Base-by-base conservation (phyloP, 2,888 invertebrate species). In the Ctena decussata region DNA sequence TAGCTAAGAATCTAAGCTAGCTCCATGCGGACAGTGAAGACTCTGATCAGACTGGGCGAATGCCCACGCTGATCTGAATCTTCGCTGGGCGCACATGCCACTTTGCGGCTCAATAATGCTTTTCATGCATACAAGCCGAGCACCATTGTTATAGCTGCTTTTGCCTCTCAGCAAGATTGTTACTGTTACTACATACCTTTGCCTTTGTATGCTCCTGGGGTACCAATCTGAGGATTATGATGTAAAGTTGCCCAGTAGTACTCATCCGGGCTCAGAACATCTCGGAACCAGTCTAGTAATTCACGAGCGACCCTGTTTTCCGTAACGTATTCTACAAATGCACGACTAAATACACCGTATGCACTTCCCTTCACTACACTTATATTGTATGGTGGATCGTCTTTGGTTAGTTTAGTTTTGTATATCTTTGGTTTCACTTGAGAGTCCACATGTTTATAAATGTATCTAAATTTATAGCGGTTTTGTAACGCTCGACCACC, bases 171-270 rank as follows among this genome's bases (percentile, higher is more conserved):
- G n/a, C n/a, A n/a, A n/a, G n/a, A n/a, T n/a, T n/a, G n/a, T n/a
- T n/a, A n/a, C n/a, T n/a, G n/a, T n/a, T n/a, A n/a, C n/a, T n/a
- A n/a, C n/a, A n/a, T n/a, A n/a, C n/a, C n/a, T n/a, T n/a, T 87
- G 95, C 95, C 95, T 87, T 82, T 85, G 74, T 93, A 95, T 8
- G 93, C 91, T 0, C 95, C 95, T 0, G 95, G 95, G 1, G 93
- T 90, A 27, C 91, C 78, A 2, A 95, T 82, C 27, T 90, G 89
- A 15, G 92, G 91, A 82, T 95, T 95, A 81, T 94, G 94, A 76
- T 95, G 92, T 15, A 96, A 79, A 0, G 95, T 95, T 5, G 95
- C 91, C 95, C 95, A 96, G 84, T 92, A 95, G 77, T 95, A 94
- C 83, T 96, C 96, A 80, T 96, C 95, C 0, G 95, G 95, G 78